These are phyloP conservation scores for Sitta carolinensis DNA, from an alignment of 2,797 vertebrate genomes.

Conservation along the genomic window DNA sequence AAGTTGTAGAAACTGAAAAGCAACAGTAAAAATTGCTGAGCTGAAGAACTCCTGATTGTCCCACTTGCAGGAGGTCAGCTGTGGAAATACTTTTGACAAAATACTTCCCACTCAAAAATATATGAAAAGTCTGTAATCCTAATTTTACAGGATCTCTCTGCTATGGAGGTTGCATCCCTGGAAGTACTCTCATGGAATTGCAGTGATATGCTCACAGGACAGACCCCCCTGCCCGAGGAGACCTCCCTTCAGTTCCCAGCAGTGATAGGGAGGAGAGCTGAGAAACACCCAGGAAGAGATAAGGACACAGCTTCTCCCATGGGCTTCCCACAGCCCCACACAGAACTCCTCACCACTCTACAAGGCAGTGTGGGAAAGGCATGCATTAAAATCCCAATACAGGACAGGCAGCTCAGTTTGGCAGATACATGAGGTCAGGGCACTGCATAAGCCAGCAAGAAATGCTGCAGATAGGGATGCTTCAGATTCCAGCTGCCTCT, in stretches of 20 bases:
- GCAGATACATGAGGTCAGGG: not conserved
- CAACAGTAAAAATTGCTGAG: not conserved
- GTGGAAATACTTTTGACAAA: not conserved
- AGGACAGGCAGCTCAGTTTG: not conserved
- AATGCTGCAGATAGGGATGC: conserved; percentile 24
- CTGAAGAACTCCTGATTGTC: not conserved
- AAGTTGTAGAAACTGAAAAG: not conserved
- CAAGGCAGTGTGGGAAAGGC: not conserved
- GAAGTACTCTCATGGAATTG: not conserved
- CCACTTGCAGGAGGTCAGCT: not conserved
- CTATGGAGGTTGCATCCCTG: not conserved
- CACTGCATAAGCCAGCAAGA: not conserved
- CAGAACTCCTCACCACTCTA: not conserved
- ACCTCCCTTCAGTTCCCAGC: not conserved
- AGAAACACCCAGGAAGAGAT: not conserved
- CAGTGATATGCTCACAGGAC: not conserved
- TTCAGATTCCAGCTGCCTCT: conserved; percentile 41
- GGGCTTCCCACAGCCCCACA: not conserved
- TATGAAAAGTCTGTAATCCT: not conserved
- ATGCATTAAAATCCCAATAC: rapidly evolving
- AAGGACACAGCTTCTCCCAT: not conserved
- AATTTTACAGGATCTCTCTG: not conserved
- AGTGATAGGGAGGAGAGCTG: not conserved
- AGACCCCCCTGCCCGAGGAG: not conserved
- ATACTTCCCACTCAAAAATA: not conserved